These are phyloP conservation scores for Catagonus wagneri DNA, from an alignment of 2,113 vertebrate species.

Conservation along the genomic window DNA sequence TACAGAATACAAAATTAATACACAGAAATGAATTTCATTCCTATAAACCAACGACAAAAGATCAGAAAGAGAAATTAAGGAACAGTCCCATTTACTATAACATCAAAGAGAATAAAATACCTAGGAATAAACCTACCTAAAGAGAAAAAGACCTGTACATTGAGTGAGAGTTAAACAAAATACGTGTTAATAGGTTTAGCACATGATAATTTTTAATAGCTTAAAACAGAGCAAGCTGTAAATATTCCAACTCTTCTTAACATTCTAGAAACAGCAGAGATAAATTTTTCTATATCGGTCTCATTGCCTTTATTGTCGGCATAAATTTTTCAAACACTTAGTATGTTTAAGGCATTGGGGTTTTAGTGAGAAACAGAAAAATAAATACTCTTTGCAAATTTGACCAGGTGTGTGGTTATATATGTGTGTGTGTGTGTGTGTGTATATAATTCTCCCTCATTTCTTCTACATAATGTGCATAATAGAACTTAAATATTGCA, in stretches of 20 bases:
- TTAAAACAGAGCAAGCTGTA: background rate
- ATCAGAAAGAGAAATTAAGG: too few species aligned
- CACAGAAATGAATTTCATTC: too few species aligned
- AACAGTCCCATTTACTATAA: too few species aligned
- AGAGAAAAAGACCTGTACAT: too few species aligned
- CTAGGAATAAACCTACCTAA: too few species aligned
- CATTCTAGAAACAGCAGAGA: background rate
- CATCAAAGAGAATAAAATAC: too few species aligned
- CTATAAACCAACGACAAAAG: too few species aligned
- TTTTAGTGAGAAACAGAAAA: conserved; percentile 28
- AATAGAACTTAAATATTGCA: background rate
- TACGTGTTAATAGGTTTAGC: background rate
- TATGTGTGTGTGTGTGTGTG: too few species aligned
- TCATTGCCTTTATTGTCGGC: background rate
- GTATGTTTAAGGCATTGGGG: background rate
- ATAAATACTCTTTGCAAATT: background rate
- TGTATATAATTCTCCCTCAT: background rate
- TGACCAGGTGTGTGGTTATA: background rate
- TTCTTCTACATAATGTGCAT: background rate
- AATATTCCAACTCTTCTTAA: background rate
- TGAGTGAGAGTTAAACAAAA: conserved; percentile 2
- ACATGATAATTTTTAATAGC: background rate
- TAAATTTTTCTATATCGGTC: background rate
- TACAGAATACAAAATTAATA: too few species aligned
- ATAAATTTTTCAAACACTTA: background rate